Base-by-base conservation (phyloP, 2,113 vertebrate genomes). In the Nansenia antarctica region DNA sequence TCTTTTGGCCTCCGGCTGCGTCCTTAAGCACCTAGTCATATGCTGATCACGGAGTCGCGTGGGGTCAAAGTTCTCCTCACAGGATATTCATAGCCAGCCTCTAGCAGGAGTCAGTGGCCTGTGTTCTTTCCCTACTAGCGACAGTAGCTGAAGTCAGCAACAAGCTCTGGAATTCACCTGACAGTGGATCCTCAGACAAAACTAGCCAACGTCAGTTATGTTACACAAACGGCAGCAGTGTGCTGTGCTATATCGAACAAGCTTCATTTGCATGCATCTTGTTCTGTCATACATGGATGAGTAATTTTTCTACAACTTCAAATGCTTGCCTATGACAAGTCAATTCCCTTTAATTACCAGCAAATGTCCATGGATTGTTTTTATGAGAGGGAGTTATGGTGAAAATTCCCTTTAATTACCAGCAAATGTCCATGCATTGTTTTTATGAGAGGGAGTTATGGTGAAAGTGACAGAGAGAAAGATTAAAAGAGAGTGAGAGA, bases 31-130 rank as follows among this genome's bases (percentile, higher is more conserved):
- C 39, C 37, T 62, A 76, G 85, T 87, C 89, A 87, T 85, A 79
- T 63, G 82, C 67, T 63, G 54, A 81, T 88, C 84, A 81, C 62
- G 64, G 62, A 69, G 69, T 72, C 74, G 75, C 42, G 22, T 54
- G 1, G 71, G 88, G 81, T 90, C 89, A 92, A 92, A 91, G 90
- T 91, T 27, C 4, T 15, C 35, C 47, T 20, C 8, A 15, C 20
- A 20, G 63, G 79, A 80, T 37, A 70, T 60, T 35, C 32, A 32
- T 20, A 20, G 8, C 8, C 58, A 35, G 30, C 63, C 26, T 20
- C 5, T 7, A 49, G 20, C 45, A 2, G 18, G 12, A 35, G 12
- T 32, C 8, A 11, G 30, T 70, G 34, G n/a, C n/a, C 29, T 30
- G 34, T 32, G 9, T 9, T n/a, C n/a, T 62, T 62, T 53, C 62